Evolutionary conservation across 2,888 invertebrate genomes (phyloP).

Genomic region (Vandiemenella viatica): DNA sequence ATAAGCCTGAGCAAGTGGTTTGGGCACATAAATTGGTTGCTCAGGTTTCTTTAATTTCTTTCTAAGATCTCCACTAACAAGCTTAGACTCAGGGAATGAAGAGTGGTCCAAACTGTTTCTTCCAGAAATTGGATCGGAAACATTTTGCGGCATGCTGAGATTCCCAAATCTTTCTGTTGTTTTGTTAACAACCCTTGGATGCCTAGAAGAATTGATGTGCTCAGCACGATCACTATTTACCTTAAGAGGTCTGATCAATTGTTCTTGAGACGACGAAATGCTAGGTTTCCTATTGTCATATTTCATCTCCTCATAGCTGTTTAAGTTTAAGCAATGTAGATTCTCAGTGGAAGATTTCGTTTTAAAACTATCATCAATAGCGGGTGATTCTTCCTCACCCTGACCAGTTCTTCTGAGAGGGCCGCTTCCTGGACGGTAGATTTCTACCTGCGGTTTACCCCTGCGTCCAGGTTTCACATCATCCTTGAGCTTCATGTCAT

Average conservation of each 20-base stretch:
- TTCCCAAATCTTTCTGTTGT: slow-evolving; percentile 24
- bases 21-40: slow-evolving; percentile 36
- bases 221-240: slow-evolving; percentile 4
- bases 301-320: slow-evolving; percentile 7
- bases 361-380: slow-evolving; percentile 11
- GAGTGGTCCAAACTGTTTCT: slow-evolving; percentile 12
- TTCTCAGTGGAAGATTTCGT: slow-evolving; percentile 13
- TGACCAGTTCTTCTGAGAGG: slow-evolving; percentile 46
- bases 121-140: slow-evolving; percentile 17
- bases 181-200: slow-evolving; percentile 20
- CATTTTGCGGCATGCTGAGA: slow-evolving; percentile 19
- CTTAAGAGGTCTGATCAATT: slow-evolving; percentile 7
- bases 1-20: slow-evolving; percentile 31
- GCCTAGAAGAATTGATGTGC: not conserved
- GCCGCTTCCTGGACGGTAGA: slow-evolving; percentile 64
- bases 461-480: slow-evolving; percentile 37
- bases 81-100: slow-evolving; percentile 5
- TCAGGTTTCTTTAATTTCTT: slow-evolving; percentile 38
- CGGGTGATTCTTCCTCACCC: slow-evolving; percentile 12
- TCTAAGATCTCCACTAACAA: slow-evolving; percentile 14
- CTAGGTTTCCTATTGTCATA: slow-evolving; percentile 5
- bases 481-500: slow-evolving; percentile 14
- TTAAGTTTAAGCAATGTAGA: slow-evolving; percentile 7
- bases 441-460: slow-evolving; percentile 51
- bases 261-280: slow-evolving; percentile 10